Conservation (phyloP, 2,888 invertebrate genomes). For the Oithona nana region DNA sequence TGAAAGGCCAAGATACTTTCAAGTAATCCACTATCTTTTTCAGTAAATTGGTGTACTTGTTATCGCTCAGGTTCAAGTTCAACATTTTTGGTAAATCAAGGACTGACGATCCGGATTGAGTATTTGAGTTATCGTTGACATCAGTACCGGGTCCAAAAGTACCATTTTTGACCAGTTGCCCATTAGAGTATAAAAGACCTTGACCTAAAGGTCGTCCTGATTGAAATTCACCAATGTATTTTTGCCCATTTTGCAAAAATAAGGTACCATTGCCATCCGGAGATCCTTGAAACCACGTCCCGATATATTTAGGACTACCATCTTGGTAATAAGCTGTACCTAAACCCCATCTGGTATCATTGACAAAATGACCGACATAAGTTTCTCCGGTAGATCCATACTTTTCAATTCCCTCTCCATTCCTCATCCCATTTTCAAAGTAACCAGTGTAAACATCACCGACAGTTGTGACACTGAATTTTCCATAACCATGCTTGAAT, state of each 20-base stretch:
- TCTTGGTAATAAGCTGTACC: conserved; percentile 1
- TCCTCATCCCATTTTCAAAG: background rate
- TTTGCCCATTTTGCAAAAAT: background rate
- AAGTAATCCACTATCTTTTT: background rate
- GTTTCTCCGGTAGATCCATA: conserved; percentile 1
- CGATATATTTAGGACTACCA: conserved; percentile 5
- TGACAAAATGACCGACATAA: conserved; percentile 4
- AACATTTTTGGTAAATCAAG: background rate
- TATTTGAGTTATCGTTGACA: background rate
- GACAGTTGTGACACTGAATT: background rate
- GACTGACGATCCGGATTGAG: background rate
- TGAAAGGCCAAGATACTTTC: background rate
- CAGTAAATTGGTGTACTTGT: background rate
- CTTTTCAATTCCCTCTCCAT: conserved; percentile 2
- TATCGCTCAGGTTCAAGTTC: background rate
- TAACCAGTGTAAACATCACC: conserved; percentile 10
- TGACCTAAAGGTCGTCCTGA: background rate
- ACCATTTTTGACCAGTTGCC: too few relatives aligned
- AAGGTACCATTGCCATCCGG: conserved; percentile 9
- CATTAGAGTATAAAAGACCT: background rate
- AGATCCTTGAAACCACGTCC: conserved; percentile 1
- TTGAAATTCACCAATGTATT: background rate
- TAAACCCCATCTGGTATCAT: background rate
- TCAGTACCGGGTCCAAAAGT: background rate
- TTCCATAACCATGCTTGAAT: conserved; percentile 12